Evolutionary conservation across 1,140 invertebrate species (phyloP).

Genomic region (Drosophila ercepeae): DNA sequence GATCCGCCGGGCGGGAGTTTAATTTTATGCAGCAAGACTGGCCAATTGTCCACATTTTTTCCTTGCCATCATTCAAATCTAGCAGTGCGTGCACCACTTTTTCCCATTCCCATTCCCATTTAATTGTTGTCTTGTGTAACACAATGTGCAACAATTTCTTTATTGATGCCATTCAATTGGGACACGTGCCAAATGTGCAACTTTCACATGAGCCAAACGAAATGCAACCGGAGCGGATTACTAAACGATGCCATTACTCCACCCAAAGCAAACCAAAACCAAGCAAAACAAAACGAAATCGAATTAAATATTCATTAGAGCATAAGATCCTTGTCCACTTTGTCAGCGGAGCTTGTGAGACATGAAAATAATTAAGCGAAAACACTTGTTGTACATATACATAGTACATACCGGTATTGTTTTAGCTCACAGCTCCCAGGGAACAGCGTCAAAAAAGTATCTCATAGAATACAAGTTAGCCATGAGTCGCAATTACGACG

Average conservation of each 20-base stretch:
- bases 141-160: conserved; percentile 55
- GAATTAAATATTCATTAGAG: conserved; percentile 64
- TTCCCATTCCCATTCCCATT: conserved; percentile 17
- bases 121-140: conserved; percentile 50
- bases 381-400: conserved; percentile 60
- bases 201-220: conserved; percentile 42
- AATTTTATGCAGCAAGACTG: conserved; percentile 58
- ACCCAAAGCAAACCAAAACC: conserved; percentile 6
- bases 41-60: conserved; percentile 36
- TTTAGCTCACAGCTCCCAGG: conserved; percentile 21
- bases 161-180: conserved; percentile 58
- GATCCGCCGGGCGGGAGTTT: conserved; percentile 9
- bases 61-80: conserved; percentile 49
- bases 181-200: conserved; percentile 62
- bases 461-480: conserved; percentile 80
- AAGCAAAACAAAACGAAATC: background rate
- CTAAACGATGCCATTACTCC: conserved; percentile 37
- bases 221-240: conserved; percentile 2
- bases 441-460: conserved; percentile 56
- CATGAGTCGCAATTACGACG: conserved; percentile 75
- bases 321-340: conserved; percentile 74
- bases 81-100: conserved; percentile 31
- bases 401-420: conserved; percentile 10
- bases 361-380: conserved; percentile 73
- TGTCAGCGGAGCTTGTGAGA: conserved; percentile 66